Evolutionary conservation across 2,888 invertebrate genomes (phyloP), one percentile per base, ranked within the genome.

Genomic region (Cheilosia grossa): DNA sequence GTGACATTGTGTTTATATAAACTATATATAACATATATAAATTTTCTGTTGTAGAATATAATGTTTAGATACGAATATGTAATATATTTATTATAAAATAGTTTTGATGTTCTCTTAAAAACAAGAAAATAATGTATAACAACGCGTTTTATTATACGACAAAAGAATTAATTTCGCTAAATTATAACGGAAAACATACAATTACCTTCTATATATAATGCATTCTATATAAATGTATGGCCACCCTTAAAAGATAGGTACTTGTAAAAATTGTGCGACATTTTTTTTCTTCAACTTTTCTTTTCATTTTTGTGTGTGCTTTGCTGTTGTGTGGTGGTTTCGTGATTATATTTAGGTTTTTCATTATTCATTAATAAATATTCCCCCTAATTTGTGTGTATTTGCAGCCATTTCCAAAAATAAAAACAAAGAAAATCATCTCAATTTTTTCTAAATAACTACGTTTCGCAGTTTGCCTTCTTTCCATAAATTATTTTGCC

Each of bases 261-360:
- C 69, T 83, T 59, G 64, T 83, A 74, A 63, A 83, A 83, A 74
- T 83, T 83, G 83, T 83, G 80, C 80, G 74, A 83, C 54, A 63
- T 64, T 69, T 66, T 44, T 44, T 19, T 19, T 59, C 54, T 30
- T 21, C 19, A 4, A 47, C 9, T 30, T 64, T 53, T 15, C 19
- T 44, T 75, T 58, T 70, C 17, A 42, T 53, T 30, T 42, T 58
- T 66, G 66, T 77, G 59, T 69, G 49, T 51, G 40, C 51, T 79
- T 56, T 74, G 61, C 77, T 40, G 69, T 54, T 47, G 53, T 51
- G 6, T 59, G 56, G 59, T 72, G 73, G 30, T 51, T 73, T 73
- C 33, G 56, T 56, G 37, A 47, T 44, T 42, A 47, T 17, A 66
- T 21, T 51, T 63, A 54, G 54, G 49, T 21, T n/a, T 47, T 17